Percentiles rank a stretch among this genome's conserved stretches.
Evolutionary conservation across 2,113 vertebrate genomes (phyloP).

Genomic region (Zosterops japonicus): DNA sequence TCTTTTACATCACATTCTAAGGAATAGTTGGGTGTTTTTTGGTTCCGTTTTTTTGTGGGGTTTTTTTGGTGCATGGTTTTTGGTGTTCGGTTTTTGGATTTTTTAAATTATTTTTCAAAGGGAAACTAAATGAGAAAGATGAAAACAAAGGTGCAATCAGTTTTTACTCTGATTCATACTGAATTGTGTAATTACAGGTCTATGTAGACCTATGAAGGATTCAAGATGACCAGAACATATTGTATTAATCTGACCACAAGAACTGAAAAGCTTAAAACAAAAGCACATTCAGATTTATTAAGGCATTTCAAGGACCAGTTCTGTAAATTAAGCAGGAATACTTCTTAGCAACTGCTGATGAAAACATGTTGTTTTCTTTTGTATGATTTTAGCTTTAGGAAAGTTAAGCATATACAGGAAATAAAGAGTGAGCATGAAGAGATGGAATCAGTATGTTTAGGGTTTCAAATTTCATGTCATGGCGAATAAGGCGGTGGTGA

Average conservation of each 20-base stretch:
- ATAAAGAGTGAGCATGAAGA: background rate
- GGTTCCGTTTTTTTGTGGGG: background rate
- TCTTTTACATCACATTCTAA: background rate
- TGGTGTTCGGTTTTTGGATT: background rate
- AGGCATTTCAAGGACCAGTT: background rate
- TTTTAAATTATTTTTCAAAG: background rate
- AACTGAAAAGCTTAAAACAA: background rate
- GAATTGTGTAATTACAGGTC: background rate
- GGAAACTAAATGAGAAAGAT: background rate
- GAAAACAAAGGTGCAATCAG: background rate
- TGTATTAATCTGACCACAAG: background rate
- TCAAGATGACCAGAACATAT: background rate
- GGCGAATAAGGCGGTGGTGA: slow-evolving; percentile 89
- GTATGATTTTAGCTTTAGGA: background rate
- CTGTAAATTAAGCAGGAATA: background rate
- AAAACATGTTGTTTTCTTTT: background rate
- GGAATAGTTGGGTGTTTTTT: background rate
- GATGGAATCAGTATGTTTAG: background rate
- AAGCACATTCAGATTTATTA: slow-evolving; percentile 12
- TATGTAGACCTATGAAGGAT: background rate
- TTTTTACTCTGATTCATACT: background rate
- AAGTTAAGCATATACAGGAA: background rate
- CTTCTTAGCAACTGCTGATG: background rate
- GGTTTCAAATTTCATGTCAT: slow-evolving; percentile 57
- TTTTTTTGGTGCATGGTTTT: background rate